Conservation (phyloP, 37 sponge, comb jelly and placozoan genomes). For the Petrosia ficiformis region DNA sequence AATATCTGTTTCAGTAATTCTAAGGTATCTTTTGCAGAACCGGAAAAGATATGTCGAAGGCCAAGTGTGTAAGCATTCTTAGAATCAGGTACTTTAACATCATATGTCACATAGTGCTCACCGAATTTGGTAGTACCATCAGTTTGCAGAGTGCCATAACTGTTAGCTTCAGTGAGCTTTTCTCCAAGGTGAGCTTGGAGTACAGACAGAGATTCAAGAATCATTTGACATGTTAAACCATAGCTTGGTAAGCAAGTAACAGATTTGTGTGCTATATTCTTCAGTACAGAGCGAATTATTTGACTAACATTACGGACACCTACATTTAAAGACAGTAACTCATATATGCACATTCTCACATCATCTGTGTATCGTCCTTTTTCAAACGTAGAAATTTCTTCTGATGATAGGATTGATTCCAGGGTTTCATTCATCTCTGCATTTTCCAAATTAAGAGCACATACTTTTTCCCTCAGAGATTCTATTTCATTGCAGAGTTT, state of each 20-base stretch:
- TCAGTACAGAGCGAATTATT: not conserved
- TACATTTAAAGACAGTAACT: too few species aligned
- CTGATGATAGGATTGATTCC: not conserved
- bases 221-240: too few species aligned
- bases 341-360: too few species aligned
- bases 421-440: conserved; percentile 1
- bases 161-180: not conserved
- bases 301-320: not conserved
- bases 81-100: not conserved
- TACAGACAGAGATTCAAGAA: too few species aligned
- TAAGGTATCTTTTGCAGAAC: conserved; percentile 23
- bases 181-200: not conserved
- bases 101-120: not conserved
- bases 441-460: not conserved
- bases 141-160: not conserved
- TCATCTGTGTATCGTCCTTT: too few species aligned
- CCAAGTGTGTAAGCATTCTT: conserved; percentile 10
- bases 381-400: too few species aligned
- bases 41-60: conserved; percentile 34
- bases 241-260: not conserved
- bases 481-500: not conserved
- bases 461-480: not conserved
- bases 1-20: conserved; percentile 20
- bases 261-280: not conserved
- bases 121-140: not conserved